Evolutionary conservation across 2,113 vertebrate species (phyloP), one percentile per base, ranked within the genome.

Genomic region (Rutilus rutilus): DNA sequence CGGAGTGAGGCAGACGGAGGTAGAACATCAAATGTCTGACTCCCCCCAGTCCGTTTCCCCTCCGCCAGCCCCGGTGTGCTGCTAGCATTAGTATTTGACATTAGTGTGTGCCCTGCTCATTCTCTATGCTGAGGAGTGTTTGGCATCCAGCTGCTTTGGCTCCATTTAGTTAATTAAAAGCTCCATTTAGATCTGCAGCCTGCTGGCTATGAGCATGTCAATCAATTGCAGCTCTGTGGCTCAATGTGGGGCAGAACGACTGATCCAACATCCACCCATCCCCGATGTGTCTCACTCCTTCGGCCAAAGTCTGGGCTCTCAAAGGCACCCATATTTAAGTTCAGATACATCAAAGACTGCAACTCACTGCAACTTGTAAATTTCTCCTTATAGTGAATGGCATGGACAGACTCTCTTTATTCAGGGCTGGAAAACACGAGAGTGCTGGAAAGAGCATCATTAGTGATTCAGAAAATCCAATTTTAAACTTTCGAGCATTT

Each of bases 151-250:
- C 92, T 93, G 92, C 93, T 91, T 90, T 92, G 88, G 88, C 90
- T 94, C 95, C 94, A 95, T 95, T 95, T 94, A 95, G 93, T 95
- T 96, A 95, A 96, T 96, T 95, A 96, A 95, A 95, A 94, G 94
- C 92, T 95, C 93, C 94, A 95, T 95, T 95, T 94, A 93, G 91
- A 93, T 91, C 91, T 86, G 90, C 88, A 91, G 92, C 92, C 94
- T 85, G 90, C 92, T 90, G 93, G 93, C 94, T 90, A 92, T 90
- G 89, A 91, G 85, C 93, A 87, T 92, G 93, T 92, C 93, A 95
- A 95, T 96, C 94, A 96, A 95, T 95, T 94, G 67, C 36, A 59
- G 89, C 93, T 91, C 92, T 93, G 90, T 91, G 91, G 90, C 91
- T 93, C 92, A 90, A 89, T 91, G 88, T 92, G 90, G 73, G 78